Evolutionary conservation across 2,113 vertebrate genomes (phyloP).

Genomic region (Cyprinodon variegatus): DNA sequence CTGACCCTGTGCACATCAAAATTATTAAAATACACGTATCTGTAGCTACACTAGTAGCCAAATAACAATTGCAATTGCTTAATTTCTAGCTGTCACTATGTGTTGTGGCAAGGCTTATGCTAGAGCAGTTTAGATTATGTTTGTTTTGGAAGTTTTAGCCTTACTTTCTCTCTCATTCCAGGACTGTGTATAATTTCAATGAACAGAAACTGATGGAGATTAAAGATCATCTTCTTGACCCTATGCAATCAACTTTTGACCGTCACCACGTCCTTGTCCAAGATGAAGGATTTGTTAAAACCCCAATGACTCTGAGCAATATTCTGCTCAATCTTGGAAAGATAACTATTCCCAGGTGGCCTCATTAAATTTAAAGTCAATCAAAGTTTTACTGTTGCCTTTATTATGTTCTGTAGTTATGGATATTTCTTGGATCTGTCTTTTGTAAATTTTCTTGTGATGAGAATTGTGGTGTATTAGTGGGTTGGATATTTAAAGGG

Average conservation of each 20-base stretch:
- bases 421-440: background rate
- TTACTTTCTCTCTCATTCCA: background rate
- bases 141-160: background rate
- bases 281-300: background rate
- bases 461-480: too few relatives aligned
- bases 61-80: background rate
- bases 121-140: background rate
- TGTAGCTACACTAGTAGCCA: background rate
- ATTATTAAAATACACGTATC: background rate
- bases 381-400: background rate
- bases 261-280: background rate
- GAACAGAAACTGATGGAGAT: background rate
- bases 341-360: background rate
- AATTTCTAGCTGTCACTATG: background rate
- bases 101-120: background rate
- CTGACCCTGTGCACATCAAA: background rate
- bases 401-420: background rate
- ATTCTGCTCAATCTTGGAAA: background rate
- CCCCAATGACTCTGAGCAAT: background rate
- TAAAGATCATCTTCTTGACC: background rate
- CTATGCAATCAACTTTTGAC: background rate
- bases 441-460: too few relatives aligned
- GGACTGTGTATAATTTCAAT: background rate
- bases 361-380: background rate
- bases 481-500: too few relatives aligned